phyloP scores from a whole-genome alignment of 2,797 vertebrate genomes.

The Pangasius krempfi region DNA sequence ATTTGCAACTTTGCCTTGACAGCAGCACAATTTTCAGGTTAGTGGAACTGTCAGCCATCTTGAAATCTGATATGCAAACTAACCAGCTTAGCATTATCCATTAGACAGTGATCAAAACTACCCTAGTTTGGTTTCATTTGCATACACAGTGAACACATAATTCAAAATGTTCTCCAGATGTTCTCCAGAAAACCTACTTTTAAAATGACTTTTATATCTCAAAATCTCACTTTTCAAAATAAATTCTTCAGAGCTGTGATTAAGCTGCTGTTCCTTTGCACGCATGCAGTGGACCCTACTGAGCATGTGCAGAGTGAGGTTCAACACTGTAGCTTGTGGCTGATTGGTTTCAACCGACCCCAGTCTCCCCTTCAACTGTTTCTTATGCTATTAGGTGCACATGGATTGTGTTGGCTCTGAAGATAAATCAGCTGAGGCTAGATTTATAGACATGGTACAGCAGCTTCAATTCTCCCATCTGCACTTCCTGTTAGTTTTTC shows the following conservation, averaged over 20 bases:
- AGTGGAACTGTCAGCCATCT: neutral
- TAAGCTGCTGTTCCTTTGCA: neutral
- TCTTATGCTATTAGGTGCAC: neutral
- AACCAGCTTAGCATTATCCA: neutral
- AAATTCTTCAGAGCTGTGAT: neutral
- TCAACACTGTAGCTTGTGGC: neutral
- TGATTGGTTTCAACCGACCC: neutral
- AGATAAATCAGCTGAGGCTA: neutral
- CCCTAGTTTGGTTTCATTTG: neutral
- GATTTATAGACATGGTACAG: neutral
- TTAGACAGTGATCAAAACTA: neutral
- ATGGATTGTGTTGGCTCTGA: neutral
- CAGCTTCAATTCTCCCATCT: neutral
- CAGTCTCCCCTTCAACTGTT: neutral
- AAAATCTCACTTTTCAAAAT: neutral
- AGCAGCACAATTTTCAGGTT: neutral
- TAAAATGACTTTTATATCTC: neutral
- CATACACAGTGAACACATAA: neutral
- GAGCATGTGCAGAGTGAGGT: neutral
- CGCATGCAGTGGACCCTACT: neutral
- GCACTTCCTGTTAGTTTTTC: conserved; percentile 16
- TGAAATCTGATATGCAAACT: neutral
- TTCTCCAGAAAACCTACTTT: no score
- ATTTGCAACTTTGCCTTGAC: neutral
- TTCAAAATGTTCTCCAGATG: neutral